Conservation (phyloP, 2,113 vertebrate genomes). For the Rhea americana region DNA sequence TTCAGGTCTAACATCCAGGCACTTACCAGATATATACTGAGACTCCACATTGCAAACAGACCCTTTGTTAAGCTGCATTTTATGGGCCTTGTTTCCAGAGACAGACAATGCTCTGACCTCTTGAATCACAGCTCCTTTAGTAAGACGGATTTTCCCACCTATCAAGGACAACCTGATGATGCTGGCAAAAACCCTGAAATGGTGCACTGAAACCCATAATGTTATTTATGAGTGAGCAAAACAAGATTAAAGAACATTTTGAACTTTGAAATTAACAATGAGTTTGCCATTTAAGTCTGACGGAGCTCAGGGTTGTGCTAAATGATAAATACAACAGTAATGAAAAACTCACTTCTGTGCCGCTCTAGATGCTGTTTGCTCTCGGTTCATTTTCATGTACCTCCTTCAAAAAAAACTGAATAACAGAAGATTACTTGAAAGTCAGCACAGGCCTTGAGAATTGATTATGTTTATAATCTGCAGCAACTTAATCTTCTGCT, state of each 20-base stretch:
- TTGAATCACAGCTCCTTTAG: slow-evolving; percentile 11
- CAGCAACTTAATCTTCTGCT: slow-evolving; percentile 36
- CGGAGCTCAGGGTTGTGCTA: background rate
- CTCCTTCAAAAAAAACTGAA: background rate
- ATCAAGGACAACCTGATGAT: slow-evolving; percentile 26
- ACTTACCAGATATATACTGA: slow-evolving; percentile 3
- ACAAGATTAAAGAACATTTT: slow-evolving; percentile 45
- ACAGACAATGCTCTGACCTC: slow-evolving; percentile 26
- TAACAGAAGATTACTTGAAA: slow-evolving; percentile 36
- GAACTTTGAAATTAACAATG: slow-evolving; percentile 50
- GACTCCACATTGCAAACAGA: background rate
- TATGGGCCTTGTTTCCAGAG: slow-evolving; percentile 1
- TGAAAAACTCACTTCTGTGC: slow-evolving; percentile 35
- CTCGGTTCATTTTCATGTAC: slow-evolving; percentile 10
- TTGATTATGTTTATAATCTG: background rate
- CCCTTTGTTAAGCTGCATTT: background rate
- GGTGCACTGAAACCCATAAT: background rate
- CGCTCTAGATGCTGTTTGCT: slow-evolving; percentile 20
- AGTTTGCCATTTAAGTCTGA: slow-evolving; percentile 45
- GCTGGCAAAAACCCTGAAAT: background rate
- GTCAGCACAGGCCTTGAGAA: slow-evolving; percentile 9
- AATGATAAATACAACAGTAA: slow-evolving; percentile 20
- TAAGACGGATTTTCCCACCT: slow-evolving; percentile 9
- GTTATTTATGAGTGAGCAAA: background rate
- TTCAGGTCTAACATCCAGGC: background rate